Percentiles rank a stretch among this genome's conserved stretches.
Evolutionary conservation across 2,113 vertebrate species (phyloP).

Genomic region (Gymnorhina tibicen): DNA sequence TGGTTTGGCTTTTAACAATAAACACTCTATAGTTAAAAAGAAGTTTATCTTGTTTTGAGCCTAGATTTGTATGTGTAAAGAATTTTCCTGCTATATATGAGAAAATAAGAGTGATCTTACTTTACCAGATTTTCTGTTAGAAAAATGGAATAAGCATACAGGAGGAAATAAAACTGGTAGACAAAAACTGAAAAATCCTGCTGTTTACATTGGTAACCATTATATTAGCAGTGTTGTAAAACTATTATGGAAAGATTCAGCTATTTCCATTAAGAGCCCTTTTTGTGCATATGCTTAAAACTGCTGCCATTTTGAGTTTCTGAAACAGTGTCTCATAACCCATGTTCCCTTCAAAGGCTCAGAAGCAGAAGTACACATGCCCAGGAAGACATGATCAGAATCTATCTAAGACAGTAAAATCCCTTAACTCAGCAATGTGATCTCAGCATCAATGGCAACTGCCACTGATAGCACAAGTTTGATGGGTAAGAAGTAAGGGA

Average conservation of each 20-base stretch:
- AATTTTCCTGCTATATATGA: not conserved
- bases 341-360: not conserved
- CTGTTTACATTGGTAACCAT: not conserved
- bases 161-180: not conserved
- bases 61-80: not conserved
- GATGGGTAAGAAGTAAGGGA: not conserved
- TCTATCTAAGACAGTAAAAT: not conserved
- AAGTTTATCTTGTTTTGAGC: not conserved
- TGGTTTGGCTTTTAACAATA: not conserved
- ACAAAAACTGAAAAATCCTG: not conserved
- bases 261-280: not conserved
- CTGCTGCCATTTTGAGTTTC: not conserved
- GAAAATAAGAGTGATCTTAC: not conserved
- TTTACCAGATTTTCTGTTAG: not conserved
- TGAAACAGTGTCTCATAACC: not conserved
- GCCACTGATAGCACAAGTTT: not conserved
- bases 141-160: not conserved
- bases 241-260: not conserved
- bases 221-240: not conserved
- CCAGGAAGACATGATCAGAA: not conserved
- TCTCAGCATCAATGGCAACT: not conserved
- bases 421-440: not conserved
- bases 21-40: not conserved
- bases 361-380: not conserved
- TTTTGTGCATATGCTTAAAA: not conserved